Base-by-base conservation (phyloP, 2,797 vertebrate species). In the Hylomyscus alleni region DNA sequence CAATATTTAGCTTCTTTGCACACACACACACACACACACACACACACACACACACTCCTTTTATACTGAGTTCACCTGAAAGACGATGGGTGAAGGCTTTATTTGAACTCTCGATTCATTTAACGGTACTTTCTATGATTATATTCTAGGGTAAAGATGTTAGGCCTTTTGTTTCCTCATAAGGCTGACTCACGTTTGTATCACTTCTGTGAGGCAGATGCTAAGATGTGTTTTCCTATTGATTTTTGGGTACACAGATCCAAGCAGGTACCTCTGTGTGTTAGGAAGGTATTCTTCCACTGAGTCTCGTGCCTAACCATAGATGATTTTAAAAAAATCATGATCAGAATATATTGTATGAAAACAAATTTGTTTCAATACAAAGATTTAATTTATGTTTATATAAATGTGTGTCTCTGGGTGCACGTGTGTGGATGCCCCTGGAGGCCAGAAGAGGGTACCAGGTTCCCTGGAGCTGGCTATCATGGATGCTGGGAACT, bases 41-140 rank as follows among this genome's bases (percentile, higher is more conserved):
- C 44, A 69, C 58, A 69, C 14, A 60, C 52, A 81, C 14, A 81
- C 60, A 84, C 13, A 44, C 37, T 10, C 26, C 3, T 81, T 85
- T 85, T 52, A 75, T 47, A 65, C 69, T 93, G 80, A 77, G 47
- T 89, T 90, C 47, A 76, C 65, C 87, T 95, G 80, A 58, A 93
- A 97, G 77, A 85, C 78, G 67, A 82, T 90, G 54, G 76, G n/a
- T 40, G 84, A 58, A 81, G n/a, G 14, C 83, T 92, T 96, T 87
- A 62, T 50, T 40, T 92, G n/a, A 94, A 69, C 40, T 91, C 47
- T 65, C 62, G 6, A 54, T 34, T 90, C 40, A 72, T 76, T 96
- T 92, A 73, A 56, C 93, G 94, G 65, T 4, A 65, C 81, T 84
- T 72, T 90, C 77, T 83, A 62, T 22, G 22, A 78, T 83, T 78